These are phyloP conservation scores for Eufriesea mexicana DNA, from an alignment of 1,140 invertebrate species.

Conservation along the genomic window DNA sequence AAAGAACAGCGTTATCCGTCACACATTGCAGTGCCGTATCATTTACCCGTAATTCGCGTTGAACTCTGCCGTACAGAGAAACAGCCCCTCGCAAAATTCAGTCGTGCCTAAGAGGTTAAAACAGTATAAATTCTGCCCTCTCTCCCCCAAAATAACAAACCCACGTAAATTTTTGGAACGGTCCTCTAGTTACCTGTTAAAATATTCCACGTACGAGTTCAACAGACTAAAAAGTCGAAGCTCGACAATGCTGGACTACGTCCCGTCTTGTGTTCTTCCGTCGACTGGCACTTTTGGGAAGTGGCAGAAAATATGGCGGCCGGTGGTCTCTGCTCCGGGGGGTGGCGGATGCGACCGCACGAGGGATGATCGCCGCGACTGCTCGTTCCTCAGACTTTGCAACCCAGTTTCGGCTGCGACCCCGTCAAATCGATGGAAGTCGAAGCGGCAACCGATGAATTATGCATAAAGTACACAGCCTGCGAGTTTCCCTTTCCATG, in stretches of 20 bases:
- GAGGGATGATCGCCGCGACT: not conserved
- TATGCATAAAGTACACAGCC: not conserved
- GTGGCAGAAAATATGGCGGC: slow-evolving; percentile 3
- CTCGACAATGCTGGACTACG: too few species aligned
- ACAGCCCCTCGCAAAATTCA: too few species aligned
- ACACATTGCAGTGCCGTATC: too few species aligned
- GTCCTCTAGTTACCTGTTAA: too few species aligned
- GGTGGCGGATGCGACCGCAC: not conserved
- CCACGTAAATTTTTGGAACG: too few species aligned
- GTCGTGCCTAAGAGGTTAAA: too few species aligned
- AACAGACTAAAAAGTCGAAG: not conserved
- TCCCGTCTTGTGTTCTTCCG: not conserved
- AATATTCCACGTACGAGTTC: too few species aligned
- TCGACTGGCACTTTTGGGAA: not conserved
- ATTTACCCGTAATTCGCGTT: too few species aligned
- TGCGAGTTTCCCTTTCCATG: not conserved
- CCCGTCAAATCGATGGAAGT: not conserved
- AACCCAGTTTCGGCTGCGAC: not conserved
- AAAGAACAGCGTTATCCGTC: too few species aligned
- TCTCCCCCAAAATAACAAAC: too few species aligned
- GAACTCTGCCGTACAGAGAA: too few species aligned
- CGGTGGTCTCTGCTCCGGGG: not conserved
- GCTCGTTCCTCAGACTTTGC: not conserved
- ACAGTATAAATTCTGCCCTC: too few species aligned
- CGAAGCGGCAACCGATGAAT: not conserved